phyloP scores from a whole-genome alignment of 2,888 invertebrate species.

The Nasonovia ribisnigri region DNA sequence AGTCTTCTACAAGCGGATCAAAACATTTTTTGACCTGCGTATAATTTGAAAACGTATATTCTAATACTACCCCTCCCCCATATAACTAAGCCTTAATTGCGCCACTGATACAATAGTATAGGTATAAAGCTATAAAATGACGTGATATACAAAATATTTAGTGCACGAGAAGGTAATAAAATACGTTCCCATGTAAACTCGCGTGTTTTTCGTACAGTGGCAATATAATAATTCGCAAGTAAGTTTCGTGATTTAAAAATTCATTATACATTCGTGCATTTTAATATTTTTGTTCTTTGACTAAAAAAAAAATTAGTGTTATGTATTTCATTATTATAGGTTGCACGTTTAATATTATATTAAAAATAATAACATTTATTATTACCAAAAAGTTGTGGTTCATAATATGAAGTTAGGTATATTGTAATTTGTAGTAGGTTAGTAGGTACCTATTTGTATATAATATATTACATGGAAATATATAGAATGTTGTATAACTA shows the following conservation, averaged over 20 bases:
- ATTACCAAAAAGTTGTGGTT: background rate
- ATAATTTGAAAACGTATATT: background rate
- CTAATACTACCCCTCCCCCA: background rate
- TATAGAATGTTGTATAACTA: background rate
- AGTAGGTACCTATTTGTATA: background rate
- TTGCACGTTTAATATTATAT: conserved; percentile 3
- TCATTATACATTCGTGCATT: conserved; percentile 31
- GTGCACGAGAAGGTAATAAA: conserved; percentile 57
- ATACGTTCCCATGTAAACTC: conserved; percentile 19
- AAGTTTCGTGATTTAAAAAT: conserved; percentile 60
- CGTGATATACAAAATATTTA: conserved; percentile 12
- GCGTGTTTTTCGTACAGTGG: conserved; percentile 52
- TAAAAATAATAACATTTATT: background rate
- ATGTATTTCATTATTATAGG: conserved; percentile 30
- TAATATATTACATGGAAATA: background rate
- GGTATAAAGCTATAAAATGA: background rate
- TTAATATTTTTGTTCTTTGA: conserved; percentile 37
- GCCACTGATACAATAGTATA: background rate
- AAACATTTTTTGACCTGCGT: background rate
- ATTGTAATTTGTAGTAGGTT: background rate
- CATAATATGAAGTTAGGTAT: background rate
- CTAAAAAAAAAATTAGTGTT: background rate
- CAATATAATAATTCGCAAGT: conserved; percentile 47
- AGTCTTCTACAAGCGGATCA: background rate
- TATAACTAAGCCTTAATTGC: background rate